Evolutionary conservation across 1,140 invertebrate species (phyloP).

Genomic region (Bombus pascuorum): DNA sequence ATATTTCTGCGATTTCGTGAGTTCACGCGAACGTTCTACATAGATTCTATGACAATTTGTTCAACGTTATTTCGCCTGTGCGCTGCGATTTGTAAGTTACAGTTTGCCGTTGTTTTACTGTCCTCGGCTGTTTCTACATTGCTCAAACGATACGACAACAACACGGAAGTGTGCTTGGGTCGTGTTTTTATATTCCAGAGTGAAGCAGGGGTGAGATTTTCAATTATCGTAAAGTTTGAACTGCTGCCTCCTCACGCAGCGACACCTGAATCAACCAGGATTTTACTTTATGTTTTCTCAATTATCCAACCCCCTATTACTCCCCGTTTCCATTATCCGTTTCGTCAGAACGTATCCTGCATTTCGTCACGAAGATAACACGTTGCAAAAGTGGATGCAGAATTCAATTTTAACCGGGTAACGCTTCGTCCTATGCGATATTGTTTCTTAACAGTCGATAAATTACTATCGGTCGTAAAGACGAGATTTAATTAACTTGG

Average conservation of each 20-base stretch:
- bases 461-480: neutral
- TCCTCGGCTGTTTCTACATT: neutral
- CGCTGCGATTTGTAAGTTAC: neutral
- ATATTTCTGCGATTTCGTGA: neutral
- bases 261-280: neutral
- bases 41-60: neutral
- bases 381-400: neutral
- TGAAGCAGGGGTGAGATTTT: neutral
- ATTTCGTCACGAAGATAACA: neutral
- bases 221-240: conserved; percentile 17
- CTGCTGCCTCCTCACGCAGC: neutral
- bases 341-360: neutral
- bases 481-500: too few species aligned
- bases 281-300: neutral
- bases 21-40: neutral
- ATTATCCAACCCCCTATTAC: neutral
- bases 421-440: neutral
- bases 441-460: neutral
- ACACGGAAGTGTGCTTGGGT: too few species aligned
- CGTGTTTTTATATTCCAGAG: neutral
- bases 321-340: neutral
- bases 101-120: neutral
- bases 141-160: neutral
- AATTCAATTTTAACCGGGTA: neutral
- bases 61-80: neutral